Evolutionary conservation across 2,888 invertebrate species (phyloP).

Genomic region (Micoletzkya japonica): DNA sequence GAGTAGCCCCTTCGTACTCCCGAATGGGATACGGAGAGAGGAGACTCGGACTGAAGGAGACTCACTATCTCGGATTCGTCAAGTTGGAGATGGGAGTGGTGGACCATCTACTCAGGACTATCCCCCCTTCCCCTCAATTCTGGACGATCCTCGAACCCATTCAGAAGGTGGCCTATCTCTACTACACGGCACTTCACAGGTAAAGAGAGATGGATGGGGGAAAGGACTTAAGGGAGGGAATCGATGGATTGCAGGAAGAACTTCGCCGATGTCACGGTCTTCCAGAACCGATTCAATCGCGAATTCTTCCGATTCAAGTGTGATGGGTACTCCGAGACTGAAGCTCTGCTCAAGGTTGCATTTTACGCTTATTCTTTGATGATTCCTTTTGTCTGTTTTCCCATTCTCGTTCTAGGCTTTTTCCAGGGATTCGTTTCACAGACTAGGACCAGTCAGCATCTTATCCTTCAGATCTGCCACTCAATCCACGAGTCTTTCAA

Average conservation of each 20-base stretch:
- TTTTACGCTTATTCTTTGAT: no score
- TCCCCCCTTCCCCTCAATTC: conserved; percentile 20
- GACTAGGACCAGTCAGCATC: not conserved
- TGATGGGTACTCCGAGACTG: conserved; percentile 30
- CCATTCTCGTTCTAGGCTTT: not conserved
- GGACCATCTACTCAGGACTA: not conserved
- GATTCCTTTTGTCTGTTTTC: not conserved
- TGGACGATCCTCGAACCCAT: conserved; percentile 32
- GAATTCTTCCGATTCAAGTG: conserved; percentile 47
- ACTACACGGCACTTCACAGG: conserved; percentile 44
- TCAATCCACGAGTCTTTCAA: conserved; percentile 46
- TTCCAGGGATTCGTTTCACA: no score
- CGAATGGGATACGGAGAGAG: not conserved
- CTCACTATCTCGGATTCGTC: conserved; percentile 11
- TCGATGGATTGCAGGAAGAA: conserved; percentile 15
- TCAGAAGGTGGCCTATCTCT: conserved; percentile 52
- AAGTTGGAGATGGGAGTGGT: conserved; percentile 22
- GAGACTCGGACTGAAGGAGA: conserved; percentile 25
- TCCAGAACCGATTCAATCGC: conserved; percentile 49
- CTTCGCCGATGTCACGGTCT: conserved; percentile 30
- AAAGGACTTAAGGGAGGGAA: not conserved
- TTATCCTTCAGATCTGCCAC: conserved; percentile 47
- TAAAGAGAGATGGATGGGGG: not conserved
- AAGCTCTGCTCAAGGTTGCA: not conserved
- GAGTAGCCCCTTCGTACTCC: not conserved